These are phyloP conservation scores for Acleris cristana DNA, from an alignment of 2,888 invertebrate species.

Conservation along the genomic window DNA sequence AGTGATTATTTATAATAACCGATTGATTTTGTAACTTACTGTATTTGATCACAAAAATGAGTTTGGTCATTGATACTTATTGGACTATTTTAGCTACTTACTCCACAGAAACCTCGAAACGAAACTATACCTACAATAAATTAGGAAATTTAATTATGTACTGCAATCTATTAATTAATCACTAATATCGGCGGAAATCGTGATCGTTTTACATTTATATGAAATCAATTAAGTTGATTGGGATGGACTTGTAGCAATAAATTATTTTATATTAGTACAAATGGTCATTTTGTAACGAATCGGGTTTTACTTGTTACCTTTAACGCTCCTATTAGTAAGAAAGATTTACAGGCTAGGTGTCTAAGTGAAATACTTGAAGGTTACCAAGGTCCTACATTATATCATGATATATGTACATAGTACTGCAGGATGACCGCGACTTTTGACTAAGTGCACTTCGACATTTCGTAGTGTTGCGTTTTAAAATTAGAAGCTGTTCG, in stretches of 20 bases:
- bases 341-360: neutral
- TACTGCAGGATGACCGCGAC: no score
- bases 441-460: no score
- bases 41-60: no score
- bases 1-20: neutral
- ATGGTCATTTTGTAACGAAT: constrained; percentile 29
- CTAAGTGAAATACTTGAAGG: neutral
- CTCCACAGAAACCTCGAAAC: no score
- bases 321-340: constrained; percentile 6
- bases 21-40: no score
- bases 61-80: no score
- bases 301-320: constrained; percentile 14
- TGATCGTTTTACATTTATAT: constrained; percentile 16
- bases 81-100: no score
- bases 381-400: no score
- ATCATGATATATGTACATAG: no score
- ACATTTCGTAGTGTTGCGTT: no score
- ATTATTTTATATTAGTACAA: constrained; percentile 17
- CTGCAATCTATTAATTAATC: constrained; percentile 15
- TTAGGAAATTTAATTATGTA: neutral
- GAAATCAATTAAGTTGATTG: constrained; percentile 15
- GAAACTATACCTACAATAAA: no score
- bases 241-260: constrained; percentile 20
- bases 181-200: constrained; percentile 16
- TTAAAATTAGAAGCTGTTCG: no score